Percentiles rank a stretch among this genome's conserved stretches.
Evolutionary conservation across 1,140 invertebrate species (phyloP).

Genomic region (Pseudobourletiella spinata): DNA sequence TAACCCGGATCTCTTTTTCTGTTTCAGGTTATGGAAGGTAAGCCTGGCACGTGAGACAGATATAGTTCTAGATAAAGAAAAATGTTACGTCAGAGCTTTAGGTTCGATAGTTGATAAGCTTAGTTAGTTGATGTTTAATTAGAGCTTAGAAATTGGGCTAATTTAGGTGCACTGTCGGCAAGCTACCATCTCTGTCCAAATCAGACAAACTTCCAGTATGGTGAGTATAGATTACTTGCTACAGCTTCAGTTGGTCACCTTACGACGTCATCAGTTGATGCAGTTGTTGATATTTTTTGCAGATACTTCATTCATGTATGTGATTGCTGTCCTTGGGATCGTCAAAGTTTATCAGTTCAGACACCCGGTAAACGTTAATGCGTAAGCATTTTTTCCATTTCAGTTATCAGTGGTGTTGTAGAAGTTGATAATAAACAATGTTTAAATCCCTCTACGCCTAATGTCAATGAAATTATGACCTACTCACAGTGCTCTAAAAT

Average conservation of each 20-base stretch:
- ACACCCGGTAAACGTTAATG: constrained; percentile 32
- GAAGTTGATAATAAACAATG: neutral
- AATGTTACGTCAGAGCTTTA: neutral
- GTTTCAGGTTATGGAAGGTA: constrained; percentile 4
- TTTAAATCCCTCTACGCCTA: too few relatives aligned
- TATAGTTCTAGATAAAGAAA: neutral
- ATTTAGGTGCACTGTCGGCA: constrained; percentile 15
- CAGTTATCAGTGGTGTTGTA: neutral
- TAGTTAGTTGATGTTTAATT: too few relatives aligned
- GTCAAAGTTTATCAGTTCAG: constrained; percentile 33
- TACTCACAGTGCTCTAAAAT: too few relatives aligned
- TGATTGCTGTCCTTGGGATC: constrained; percentile 27
- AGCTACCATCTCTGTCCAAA: constrained; percentile 52
- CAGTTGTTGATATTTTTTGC: neutral
- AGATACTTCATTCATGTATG: constrained; percentile 36
- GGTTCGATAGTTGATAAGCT: too few relatives aligned
- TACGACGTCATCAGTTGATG: too few relatives aligned
- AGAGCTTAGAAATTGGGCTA: too few relatives aligned
- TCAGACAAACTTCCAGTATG: constrained; percentile 52
- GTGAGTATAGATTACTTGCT: too few relatives aligned
- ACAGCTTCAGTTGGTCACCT: too few relatives aligned
- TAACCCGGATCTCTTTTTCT: too few relatives aligned
- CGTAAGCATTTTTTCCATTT: constrained; percentile 28
- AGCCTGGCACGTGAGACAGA: too few relatives aligned
- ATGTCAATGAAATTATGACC: too few relatives aligned